Conservation (phyloP, 1,140 invertebrate species). For the Drosophila aff. region DNA sequence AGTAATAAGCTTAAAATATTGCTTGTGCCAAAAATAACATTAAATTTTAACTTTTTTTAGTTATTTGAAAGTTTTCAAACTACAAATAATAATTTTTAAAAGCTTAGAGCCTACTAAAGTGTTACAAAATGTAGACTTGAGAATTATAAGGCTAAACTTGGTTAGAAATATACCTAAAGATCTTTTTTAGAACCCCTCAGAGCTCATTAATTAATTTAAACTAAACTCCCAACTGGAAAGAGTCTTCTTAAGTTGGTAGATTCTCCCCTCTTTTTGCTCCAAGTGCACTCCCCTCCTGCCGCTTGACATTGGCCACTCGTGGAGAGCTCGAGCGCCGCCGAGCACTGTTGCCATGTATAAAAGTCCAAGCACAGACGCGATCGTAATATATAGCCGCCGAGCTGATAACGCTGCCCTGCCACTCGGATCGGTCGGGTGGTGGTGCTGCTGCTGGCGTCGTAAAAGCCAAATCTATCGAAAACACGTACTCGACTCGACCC, state of each 20-base stretch:
- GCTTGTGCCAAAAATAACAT: background rate
- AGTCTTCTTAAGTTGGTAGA: too few species aligned
- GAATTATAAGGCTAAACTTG: background rate
- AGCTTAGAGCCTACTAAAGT: background rate
- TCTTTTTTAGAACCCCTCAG: background rate
- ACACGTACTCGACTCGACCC: conserved; percentile 63
- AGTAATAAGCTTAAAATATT: rapidly evolving
- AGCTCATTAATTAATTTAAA: too few species aligned
- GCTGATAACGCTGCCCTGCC: conserved; percentile 39
- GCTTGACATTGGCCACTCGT: conserved; percentile 38
- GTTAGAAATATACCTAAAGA: rapidly evolving
- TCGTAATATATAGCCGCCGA: conserved; percentile 35
- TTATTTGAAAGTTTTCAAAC: background rate
- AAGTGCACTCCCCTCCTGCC: conserved; percentile 11
- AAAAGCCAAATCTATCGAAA: conserved; percentile 71
- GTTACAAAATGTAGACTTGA: background rate
- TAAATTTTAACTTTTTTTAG: background rate
- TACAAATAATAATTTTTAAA: background rate
- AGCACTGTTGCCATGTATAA: conserved; percentile 44
- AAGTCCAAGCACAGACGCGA: conserved; percentile 42
- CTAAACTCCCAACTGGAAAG: background rate
- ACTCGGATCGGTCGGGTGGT: conserved; percentile 11
- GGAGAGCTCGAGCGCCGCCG: conserved; percentile 3
- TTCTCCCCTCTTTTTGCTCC: background rate
- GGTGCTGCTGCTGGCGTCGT: conserved; percentile 44